Base-by-base conservation (phyloP, 2,113 vertebrate genomes). In the Microcebus ravelobensis region DNA sequence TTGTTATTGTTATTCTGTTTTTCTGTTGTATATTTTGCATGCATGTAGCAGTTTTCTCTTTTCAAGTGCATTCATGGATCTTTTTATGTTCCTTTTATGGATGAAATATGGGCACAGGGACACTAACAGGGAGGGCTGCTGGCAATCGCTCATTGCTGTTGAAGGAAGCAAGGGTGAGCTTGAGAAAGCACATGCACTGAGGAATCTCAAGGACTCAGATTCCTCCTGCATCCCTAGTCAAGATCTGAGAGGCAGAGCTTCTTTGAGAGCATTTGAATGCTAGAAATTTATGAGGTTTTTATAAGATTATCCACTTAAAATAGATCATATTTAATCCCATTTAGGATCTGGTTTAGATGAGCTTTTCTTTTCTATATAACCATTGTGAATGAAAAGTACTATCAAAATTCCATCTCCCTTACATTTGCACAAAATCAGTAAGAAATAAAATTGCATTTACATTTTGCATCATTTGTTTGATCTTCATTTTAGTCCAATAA, bases 301-400 rank as follows among this genome's bases (percentile, higher is more conserved):
- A 63, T 87, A 87, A 89, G 68, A 96, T 83, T 80, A 96, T 93
- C 91, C 86, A 94, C 95, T 93, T 97, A 83, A 91, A 88, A 96
- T 25, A 92, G 89, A 93, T 95, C 79, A 61, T 45, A 93, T 95
- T 94, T 91, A 80, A 95, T 94, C 89, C 93, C 77, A 95, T 93
- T 96, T 88, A 94, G 34, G 36, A 86, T 96, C 91, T 94, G 81
- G 61, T 96, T 90, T 96, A 87, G 88, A 92, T 70, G 85, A 93
- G 45, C 57, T 94, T 92, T 92, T 59, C 82, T 91, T 86, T 97
- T 91, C 90, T 65, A 52, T 79, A 94, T 42, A 85, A 82, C 68
- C 68, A 59, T 57, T 94, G 18, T 98, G 15, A 91, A 74, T 80
- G 59, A 92, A 92, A 94, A 91, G 68, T 57, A 81, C 68, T 91